Conservation (phyloP, 2,797 vertebrate genomes). For the Gorsachius magnificus region DNA sequence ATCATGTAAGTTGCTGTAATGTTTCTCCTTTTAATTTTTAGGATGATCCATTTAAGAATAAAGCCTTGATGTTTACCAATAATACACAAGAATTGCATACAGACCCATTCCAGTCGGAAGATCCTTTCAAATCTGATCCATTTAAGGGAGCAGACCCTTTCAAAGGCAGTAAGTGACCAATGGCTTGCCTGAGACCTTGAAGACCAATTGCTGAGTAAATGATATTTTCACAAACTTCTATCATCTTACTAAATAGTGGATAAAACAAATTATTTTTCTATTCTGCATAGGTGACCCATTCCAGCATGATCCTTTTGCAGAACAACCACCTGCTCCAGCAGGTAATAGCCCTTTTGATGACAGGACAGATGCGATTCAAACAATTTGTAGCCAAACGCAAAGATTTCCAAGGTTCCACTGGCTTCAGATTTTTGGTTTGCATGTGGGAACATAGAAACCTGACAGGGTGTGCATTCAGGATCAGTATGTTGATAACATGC, state of each 20-base stretch:
- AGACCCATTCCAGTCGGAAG: conserved; percentile 94
- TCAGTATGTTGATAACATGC: not conserved
- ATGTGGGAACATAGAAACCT: not conserved
- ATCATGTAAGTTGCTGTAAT: not conserved
- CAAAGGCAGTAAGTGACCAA: conserved; percentile 76
- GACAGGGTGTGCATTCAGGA: not conserved
- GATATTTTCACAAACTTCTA: not conserved
- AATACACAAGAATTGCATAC: conserved; percentile 85
- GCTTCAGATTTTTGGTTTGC: not conserved
- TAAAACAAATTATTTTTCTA: not conserved
- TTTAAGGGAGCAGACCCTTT: conserved; percentile 87
- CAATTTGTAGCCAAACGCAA: not conserved
- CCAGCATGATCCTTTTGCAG: conserved; percentile 93
- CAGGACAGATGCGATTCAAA: not conserved
- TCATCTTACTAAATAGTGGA: not conserved
- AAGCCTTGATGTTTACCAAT: conserved; percentile 86
- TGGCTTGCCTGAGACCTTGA: not conserved
- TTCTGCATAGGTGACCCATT: conserved; percentile 88
- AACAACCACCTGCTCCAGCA: conserved; percentile 82
- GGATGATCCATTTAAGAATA: conserved; percentile 95
- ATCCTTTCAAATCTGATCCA: conserved; percentile 94
- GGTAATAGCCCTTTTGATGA: conserved; percentile 73
- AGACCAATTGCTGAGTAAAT: not conserved
- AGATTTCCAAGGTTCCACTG: not conserved
- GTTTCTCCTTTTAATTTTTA: conserved; percentile 64